A percentile compares a stretch with the other conserved stretches of the same genome.
Conservation (phyloP, 1,140 invertebrate genomes). For the Stegodyphus dumicola region DNA sequence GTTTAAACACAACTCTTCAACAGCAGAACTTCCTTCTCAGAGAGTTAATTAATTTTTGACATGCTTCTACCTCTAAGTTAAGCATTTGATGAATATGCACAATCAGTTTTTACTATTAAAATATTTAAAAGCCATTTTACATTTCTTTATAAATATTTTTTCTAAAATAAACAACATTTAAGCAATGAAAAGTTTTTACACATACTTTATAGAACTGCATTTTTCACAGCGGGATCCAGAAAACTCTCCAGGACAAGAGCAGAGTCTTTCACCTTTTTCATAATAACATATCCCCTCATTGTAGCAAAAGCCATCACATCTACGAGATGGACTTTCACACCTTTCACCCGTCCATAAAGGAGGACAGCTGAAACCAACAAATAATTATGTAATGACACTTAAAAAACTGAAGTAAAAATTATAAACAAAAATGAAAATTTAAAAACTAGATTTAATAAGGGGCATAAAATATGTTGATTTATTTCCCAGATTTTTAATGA, state of each 20-base stretch:
- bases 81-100: no score
- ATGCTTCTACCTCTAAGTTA: no score
- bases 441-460: no score
- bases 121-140: neutral
- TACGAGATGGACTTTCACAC: conserved; percentile 74
- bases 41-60: no score
- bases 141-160: neutral
- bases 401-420: no score
- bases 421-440: no score
- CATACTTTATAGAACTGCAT: conserved; percentile 60
- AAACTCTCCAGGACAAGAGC: conserved; percentile 69
- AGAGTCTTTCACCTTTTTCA: conserved; percentile 65
- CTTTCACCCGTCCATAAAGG: conserved; percentile 75
- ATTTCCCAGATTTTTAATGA: no score
- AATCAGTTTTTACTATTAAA: neutral
- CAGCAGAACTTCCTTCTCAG: no score
- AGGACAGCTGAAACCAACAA: conserved; percentile 72
- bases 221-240: conserved; percentile 67
- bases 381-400: no score
- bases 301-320: conserved; percentile 72
- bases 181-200: neutral
- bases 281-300: conserved; percentile 74
- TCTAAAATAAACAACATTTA: no score
- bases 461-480: no score
- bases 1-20: no score